Percentiles rank a stretch among this genome's conserved stretches.
phyloP scores from a whole-genome alignment of 2,797 vertebrate genomes.

The Dipus sagitta region DNA sequence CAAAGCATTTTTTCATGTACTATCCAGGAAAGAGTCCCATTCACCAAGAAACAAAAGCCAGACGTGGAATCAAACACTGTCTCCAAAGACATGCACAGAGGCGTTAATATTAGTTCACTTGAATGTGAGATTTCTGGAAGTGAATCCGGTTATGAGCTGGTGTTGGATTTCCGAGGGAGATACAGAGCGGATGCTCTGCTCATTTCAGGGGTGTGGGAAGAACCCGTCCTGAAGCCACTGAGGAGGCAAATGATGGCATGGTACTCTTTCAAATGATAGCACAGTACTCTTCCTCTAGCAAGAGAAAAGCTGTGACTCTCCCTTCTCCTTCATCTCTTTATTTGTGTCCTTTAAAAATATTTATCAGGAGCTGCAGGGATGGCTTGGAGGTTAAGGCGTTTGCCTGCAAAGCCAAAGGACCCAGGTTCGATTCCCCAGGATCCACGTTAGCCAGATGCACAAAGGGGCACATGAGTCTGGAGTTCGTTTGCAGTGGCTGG shows the following conservation, averaged over 20 bases:
- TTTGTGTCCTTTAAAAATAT: background rate
- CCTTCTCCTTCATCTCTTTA: background rate
- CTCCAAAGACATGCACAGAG: conserved; percentile 32
- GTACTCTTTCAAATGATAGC: background rate
- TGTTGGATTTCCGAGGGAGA: background rate
- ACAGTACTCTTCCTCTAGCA: background rate
- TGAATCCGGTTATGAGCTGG: background rate
- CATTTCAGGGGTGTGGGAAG: background rate
- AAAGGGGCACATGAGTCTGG: too few relatives aligned
- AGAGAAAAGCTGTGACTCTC: background rate
- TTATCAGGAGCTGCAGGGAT: background rate
- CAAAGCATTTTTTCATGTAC: background rate
- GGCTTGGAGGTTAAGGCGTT: background rate
- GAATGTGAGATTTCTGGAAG: conserved; percentile 1
- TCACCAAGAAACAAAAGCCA: background rate
- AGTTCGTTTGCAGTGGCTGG: too few relatives aligned
- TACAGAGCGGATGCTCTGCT: background rate
- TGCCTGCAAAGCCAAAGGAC: too few relatives aligned
- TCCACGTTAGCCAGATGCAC: background rate
- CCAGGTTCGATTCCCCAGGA: background rate
- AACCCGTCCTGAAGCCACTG: background rate
- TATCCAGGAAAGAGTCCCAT: conserved; percentile 4
- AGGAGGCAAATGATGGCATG: background rate
- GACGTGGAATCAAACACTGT: background rate
- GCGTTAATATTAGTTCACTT: background rate